phyloP scores from a whole-genome alignment of 2,888 invertebrate species.

The Gryllus longicercus region DNA sequence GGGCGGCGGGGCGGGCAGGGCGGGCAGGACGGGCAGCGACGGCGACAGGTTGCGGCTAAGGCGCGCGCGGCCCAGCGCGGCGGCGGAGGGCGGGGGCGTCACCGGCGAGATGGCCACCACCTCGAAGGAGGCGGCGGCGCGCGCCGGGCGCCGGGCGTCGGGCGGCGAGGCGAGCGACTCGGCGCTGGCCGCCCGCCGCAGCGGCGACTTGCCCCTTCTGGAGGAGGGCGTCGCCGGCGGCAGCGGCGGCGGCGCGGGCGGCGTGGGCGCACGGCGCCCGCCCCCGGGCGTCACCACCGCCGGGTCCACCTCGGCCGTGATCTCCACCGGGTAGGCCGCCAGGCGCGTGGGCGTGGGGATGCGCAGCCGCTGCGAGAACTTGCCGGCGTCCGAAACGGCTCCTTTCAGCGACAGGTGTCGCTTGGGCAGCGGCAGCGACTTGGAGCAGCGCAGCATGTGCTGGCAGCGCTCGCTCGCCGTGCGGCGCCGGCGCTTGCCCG shows the following conservation, averaged over 20 bases:
- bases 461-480: conserved; percentile 1
- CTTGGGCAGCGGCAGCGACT: conserved; percentile 23
- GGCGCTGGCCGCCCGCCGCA: neutral
- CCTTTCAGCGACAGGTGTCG: neutral
- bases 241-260: neutral
- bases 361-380: conserved; percentile 20
- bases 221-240: neutral
- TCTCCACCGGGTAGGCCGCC: neutral
- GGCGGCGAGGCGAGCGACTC: neutral
- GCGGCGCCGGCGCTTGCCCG: conserved; percentile 22
- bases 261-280: neutral
- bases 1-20: neutral
- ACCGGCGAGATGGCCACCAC: conserved; percentile 22
- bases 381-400: neutral
- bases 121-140: neutral
- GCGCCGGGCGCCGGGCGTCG: neutral
- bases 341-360: conserved; percentile 9
- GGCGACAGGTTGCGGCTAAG: conserved; percentile 24
- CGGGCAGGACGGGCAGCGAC: conserved; percentile 17
- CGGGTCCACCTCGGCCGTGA: neutral
- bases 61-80: neutral
- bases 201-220: conserved; percentile 5
- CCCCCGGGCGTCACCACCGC: neutral
- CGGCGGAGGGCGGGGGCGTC: neutral
- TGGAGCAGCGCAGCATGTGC: neutral